A percentile compares a stretch with the other conserved stretches of the same genome.
phyloP scores from a whole-genome alignment of 23 tunicate genomes.

The Oikopleura albicans region DNA sequence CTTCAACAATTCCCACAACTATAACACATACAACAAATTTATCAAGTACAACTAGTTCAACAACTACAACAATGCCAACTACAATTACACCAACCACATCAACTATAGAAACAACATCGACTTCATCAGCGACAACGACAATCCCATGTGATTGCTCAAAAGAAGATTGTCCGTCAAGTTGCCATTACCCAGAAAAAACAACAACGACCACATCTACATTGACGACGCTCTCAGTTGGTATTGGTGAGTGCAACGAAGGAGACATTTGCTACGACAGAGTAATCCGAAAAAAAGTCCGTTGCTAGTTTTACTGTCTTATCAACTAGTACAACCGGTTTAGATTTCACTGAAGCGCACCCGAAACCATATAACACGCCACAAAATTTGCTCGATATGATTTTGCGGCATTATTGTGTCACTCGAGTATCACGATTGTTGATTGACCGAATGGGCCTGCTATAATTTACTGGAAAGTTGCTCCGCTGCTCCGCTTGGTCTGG shows the following conservation, averaged over 20 bases:
- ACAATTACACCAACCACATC: not conserved
- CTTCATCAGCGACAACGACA: too few relatives aligned
- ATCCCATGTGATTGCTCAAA: too few relatives aligned
- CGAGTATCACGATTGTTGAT: too few relatives aligned
- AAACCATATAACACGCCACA: not conserved
- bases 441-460: too few relatives aligned
- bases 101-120: not conserved
- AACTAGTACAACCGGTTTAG: not conserved
- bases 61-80: not conserved
- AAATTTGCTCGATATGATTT: too few relatives aligned
- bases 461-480: too few relatives aligned
- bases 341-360: not conserved
- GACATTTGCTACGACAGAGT: not conserved
- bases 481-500: too few relatives aligned
- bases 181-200: not conserved
- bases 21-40: not conserved
- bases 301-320: not conserved
- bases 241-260: not conserved
- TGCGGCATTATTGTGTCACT: too few relatives aligned
- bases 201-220: not conserved
- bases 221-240: not conserved
- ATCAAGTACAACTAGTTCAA: not conserved
- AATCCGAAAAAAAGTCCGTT: not conserved
- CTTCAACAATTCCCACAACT: not conserved
- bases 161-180: not conserved